Percentiles rank a stretch among this genome's conserved stretches.
Evolutionary conservation across 2,113 vertebrate species (phyloP).

Genomic region (Tetrao urogallus): DNA sequence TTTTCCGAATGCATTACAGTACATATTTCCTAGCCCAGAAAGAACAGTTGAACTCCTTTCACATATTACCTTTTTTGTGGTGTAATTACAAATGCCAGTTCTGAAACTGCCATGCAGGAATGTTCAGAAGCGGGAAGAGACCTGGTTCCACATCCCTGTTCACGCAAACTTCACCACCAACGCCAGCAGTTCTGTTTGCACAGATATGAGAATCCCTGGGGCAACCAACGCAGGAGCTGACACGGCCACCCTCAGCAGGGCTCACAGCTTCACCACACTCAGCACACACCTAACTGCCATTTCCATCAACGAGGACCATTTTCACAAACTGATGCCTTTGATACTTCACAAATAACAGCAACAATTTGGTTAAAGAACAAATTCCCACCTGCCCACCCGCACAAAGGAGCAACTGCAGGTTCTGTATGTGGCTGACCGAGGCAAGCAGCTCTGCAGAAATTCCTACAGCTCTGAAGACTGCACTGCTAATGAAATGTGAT

Average conservation of each 20-base stretch:
- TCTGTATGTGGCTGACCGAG: rapidly evolving
- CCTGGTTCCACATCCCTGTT: neutral
- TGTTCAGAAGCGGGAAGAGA: neutral
- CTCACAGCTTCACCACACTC: neutral
- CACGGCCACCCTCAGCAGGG: rapidly evolving
- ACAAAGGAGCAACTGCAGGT: rapidly evolving
- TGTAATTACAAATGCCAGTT: constrained; percentile 29
- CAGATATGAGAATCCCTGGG: neutral
- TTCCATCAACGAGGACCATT: rapidly evolving
- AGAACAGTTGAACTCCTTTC: constrained; percentile 1
- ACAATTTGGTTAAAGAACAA: neutral
- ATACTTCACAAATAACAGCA: neutral
- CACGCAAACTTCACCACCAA: neutral
- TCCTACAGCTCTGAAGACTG: neutral
- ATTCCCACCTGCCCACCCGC: neutral
- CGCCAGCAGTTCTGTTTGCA: neutral
- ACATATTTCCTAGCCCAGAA: neutral
- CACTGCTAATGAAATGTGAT: neutral
- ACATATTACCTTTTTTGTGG: neutral
- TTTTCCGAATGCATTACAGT: constrained; percentile 24
- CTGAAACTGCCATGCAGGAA: neutral
- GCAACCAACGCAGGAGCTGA: neutral
- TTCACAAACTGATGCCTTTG: neutral
- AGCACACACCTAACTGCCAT: rapidly evolving
- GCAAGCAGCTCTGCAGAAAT: neutral